These are phyloP conservation scores for Cathartes aura DNA, from an alignment of 2,113 vertebrate species.

Conservation along the genomic window DNA sequence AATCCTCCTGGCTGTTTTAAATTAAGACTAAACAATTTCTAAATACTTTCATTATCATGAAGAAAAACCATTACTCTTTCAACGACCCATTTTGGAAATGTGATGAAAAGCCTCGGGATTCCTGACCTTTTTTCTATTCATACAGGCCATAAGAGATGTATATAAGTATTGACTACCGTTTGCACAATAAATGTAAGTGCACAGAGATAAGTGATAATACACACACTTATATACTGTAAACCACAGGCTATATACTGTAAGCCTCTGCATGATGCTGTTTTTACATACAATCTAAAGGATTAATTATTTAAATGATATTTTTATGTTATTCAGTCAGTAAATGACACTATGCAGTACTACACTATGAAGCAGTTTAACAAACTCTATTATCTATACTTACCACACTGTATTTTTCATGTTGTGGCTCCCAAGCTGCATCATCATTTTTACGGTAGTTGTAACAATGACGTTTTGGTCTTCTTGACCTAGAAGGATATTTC, in stretches of 20 bases:
- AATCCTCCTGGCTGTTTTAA: neutral
- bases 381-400: slow-evolving; percentile 41
- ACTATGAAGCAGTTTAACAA: neutral
- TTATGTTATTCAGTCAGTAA: neutral
- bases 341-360: neutral
- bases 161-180: neutral
- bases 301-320: neutral
- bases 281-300: neutral
- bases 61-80: neutral
- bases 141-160: neutral
- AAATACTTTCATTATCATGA: neutral
- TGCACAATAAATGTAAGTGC: neutral
- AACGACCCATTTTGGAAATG: neutral
- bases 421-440: slow-evolving; percentile 1
- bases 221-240: neutral
- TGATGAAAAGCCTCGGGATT: neutral
- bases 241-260: neutral
- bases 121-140: neutral
- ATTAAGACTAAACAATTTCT: neutral
- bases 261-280: neutral
- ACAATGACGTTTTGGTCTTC: neutral
- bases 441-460: neutral
- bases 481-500: neutral
- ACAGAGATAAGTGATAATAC: neutral
- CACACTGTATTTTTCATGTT: neutral